These are phyloP conservation scores for Simalia tracyae DNA, from an alignment of 2,797 vertebrate species.

Conservation along the genomic window DNA sequence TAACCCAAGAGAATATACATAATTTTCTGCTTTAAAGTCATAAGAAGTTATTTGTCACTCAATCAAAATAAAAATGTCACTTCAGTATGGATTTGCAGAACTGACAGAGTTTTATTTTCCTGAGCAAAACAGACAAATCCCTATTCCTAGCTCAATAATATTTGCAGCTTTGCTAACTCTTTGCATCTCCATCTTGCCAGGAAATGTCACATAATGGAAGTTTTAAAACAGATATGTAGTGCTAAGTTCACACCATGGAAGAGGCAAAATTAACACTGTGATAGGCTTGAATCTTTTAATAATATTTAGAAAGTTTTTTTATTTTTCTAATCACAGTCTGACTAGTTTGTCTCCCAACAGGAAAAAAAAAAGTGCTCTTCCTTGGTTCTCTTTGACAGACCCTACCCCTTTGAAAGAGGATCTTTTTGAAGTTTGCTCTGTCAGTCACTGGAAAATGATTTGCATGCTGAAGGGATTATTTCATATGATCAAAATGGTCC, in stretches of 20 bases:
- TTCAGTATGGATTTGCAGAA: slow-evolving; percentile 53
- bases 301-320: not conserved
- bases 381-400: not conserved
- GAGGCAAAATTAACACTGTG: slow-evolving; percentile 12
- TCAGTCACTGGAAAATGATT: not conserved
- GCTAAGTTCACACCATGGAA: slow-evolving; percentile 13
- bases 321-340: not conserved
- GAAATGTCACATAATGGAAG: slow-evolving; percentile 17
- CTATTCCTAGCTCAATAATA: slow-evolving; percentile 26
- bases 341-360: not conserved
- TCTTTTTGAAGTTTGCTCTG: not conserved
- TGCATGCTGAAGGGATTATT: not conserved
- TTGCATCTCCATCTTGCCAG: not conserved
- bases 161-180: slow-evolving; percentile 39
- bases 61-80: slow-evolving; percentile 65
- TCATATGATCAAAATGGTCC: not conserved
- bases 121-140: slow-evolving; percentile 36
- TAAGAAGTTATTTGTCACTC: slow-evolving; percentile 62
- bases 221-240: slow-evolving; percentile 26
- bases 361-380: not conserved
- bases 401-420: not conserved
- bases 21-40: slow-evolving; percentile 55
- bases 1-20: slow-evolving; percentile 33
- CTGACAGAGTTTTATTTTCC: slow-evolving; percentile 57
- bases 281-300: not conserved